Conservation (phyloP, 2,888 invertebrate species). For the Hydraecia micacea region DNA sequence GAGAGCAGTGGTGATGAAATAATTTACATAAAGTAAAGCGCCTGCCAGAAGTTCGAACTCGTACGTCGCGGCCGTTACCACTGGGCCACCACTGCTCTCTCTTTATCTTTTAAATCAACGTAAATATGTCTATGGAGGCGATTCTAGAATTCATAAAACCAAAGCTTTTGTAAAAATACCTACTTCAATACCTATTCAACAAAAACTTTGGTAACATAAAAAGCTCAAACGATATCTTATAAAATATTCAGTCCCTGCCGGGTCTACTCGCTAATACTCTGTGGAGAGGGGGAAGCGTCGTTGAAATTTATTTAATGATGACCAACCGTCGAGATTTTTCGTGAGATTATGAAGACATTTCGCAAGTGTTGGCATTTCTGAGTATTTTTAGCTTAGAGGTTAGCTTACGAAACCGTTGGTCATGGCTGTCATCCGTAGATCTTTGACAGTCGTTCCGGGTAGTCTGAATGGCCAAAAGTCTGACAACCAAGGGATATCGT, state of each 20-base stretch:
- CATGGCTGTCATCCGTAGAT: too few relatives aligned
- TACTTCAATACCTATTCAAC: neutral
- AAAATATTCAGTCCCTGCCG: slow-evolving; percentile 7
- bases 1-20: too few relatives aligned
- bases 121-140: too few relatives aligned
- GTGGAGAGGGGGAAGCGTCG: slow-evolving; percentile 36
- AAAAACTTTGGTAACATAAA: neutral
- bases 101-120: too few relatives aligned
- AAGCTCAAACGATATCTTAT: neutral
- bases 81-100: too few relatives aligned
- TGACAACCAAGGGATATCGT: too few relatives aligned
- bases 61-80: too few relatives aligned
- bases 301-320: slow-evolving; percentile 65
- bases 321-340: slow-evolving; percentile 49
- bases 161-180: neutral
- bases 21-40: too few relatives aligned
- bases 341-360: slow-evolving; percentile 57
- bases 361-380: slow-evolving; percentile 30
- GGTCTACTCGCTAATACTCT: slow-evolving; percentile 43
- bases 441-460: too few relatives aligned
- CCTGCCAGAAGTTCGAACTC: too few relatives aligned
- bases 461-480: too few relatives aligned
- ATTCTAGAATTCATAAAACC: neutral
- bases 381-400: neutral
- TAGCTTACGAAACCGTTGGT: neutral